These are phyloP conservation scores for Junco hyemalis DNA, from an alignment of 2,113 vertebrate genomes.

Conservation along the genomic window DNA sequence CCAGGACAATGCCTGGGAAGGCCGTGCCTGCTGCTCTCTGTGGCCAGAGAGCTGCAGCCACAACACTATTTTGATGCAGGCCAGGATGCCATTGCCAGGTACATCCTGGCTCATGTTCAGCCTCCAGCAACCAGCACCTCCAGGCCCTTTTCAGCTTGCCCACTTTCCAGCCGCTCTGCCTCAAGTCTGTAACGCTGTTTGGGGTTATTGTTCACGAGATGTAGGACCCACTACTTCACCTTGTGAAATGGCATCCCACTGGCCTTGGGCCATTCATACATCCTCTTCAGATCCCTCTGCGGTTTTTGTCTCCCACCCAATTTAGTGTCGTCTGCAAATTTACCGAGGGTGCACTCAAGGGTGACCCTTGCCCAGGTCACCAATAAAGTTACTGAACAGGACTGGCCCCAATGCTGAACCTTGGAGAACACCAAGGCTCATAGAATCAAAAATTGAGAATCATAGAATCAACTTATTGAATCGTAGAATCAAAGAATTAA, in stretches of 20 bases:
- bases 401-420: not conserved
- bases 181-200: not conserved
- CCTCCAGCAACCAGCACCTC: accelerated
- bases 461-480: too few species aligned
- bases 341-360: too few species aligned
- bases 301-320: not conserved
- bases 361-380: not conserved
- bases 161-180: not conserved
- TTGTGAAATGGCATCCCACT: not conserved
- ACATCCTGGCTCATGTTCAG: not conserved
- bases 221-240: not conserved
- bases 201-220: not conserved
- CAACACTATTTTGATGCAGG: not conserved
- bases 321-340: not conserved
- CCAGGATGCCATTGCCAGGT: not conserved
- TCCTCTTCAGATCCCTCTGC: not conserved
- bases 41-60: too few species aligned
- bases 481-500: not conserved
- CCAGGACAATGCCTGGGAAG: too few species aligned
- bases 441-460: not conserved
- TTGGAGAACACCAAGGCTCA: not conserved
- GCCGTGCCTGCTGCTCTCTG: too few species aligned
- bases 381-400: accelerated
- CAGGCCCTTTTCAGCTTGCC: accelerated
- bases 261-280: not conserved